These are phyloP conservation scores for Stramonita haemastoma DNA, from an alignment of 2,888 invertebrate species.

Conservation along the genomic window DNA sequence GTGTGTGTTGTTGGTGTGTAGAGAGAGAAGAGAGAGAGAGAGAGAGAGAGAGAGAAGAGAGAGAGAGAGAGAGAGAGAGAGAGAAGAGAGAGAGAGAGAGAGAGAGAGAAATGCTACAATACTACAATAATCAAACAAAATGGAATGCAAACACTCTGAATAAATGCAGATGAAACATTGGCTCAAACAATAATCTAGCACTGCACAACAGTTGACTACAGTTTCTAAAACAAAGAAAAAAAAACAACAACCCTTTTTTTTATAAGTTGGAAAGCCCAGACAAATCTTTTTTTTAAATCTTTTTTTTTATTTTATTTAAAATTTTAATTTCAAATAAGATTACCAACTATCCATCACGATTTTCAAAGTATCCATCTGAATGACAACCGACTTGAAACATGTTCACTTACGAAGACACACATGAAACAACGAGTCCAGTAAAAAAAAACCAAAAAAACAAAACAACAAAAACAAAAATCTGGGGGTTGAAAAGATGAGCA, in stretches of 20 bases:
- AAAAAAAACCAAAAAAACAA: too few species aligned
- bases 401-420: too few species aligned
- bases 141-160: constrained; percentile 1
- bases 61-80: constrained; percentile 36
- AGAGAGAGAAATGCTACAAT: neutral
- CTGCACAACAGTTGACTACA: neutral
- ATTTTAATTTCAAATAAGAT: too few species aligned
- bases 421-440: too few species aligned
- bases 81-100: constrained; percentile 26
- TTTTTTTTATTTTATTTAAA: neutral
- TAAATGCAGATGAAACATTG: neutral
- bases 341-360: too few species aligned
- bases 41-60: neutral
- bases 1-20: too few species aligned
- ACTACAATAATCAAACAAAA: neutral
- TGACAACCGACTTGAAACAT: too few species aligned
- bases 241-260: neutral
- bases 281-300: neutral
- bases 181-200: constrained; percentile 1
- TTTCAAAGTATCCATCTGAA: too few species aligned
- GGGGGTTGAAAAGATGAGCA: too few species aligned
- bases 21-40: too few species aligned
- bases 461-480: too few species aligned
- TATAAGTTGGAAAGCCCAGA: neutral
- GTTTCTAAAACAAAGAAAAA: neutral